Base-by-base conservation (phyloP, 2,797 vertebrate genomes). In the Falco peregrinus region DNA sequence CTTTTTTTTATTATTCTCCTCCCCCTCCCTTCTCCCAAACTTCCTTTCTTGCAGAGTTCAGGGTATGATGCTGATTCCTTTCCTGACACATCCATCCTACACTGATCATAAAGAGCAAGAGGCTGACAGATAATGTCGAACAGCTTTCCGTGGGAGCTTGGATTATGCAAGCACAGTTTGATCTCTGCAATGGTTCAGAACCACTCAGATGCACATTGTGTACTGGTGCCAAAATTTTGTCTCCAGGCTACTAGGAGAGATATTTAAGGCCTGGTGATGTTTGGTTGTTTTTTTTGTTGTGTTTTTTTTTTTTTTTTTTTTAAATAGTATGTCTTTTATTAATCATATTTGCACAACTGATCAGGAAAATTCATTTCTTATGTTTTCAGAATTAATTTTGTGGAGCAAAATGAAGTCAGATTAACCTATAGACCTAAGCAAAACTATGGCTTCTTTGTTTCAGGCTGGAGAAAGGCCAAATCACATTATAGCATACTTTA, bases 281-380 rank as follows among this genome's bases (percentile, higher is more conserved):
- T 96, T 94, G 95, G 96, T 39, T 39, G 37, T 37, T 37, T 39
- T 39, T 39, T 39, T 39, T 39, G 37, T 37, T 37, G 37, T 37
- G 37, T 37, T 37, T 39, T 39, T 39, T 39, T 39, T 39, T 39
- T 39, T 39, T 39, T 11, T 39, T 39, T 39, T 39, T 39, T 39
- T 39, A 97, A 97, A 87, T 80, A 77, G 86, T 80, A 77, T 92
- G 90, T 93, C 50, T 93, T 96, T 94, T 96, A 97, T 97, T 97
- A 97, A 97, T 97, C 93, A 95, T 97, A 97, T 97, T 97, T 97
- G 90, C 90, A 91, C 95, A 96, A 97, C 68, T 73, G 92, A 97
- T 97, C 96, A 95, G 95, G 92, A 91, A 97, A 97, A 97, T 97
- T 95, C 21, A 95, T 97, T 96, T 97, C 96, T 97, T 94, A 96